Conservation (phyloP, 2,797 vertebrate species). For the Tamandua tetradactyla region DNA sequence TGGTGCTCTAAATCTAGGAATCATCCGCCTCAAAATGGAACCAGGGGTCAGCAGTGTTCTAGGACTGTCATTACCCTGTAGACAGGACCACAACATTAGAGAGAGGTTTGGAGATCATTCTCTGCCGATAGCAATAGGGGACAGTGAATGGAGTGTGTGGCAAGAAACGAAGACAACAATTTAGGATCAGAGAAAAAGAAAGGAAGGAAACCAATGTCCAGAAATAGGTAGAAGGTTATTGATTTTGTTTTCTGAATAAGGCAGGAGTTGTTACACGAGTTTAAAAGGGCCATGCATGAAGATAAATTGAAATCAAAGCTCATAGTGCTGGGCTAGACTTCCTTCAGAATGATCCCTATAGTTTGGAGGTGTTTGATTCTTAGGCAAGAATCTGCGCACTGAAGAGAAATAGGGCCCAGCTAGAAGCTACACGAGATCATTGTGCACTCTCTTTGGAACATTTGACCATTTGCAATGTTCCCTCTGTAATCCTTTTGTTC, state of each 20-base stretch:
- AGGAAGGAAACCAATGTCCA: background rate
- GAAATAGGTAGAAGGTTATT: background rate
- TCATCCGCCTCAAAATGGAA: background rate
- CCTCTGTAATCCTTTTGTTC: background rate
- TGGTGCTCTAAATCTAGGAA: background rate
- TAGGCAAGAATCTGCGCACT: background rate
- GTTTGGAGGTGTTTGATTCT: background rate
- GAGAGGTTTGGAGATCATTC: background rate
- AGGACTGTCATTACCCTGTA: background rate
- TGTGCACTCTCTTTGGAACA: too few species aligned
- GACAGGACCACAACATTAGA: too few species aligned
- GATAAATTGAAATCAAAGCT: background rate
- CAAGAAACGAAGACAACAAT: background rate
- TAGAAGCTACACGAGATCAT: too few species aligned
- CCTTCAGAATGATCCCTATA: background rate
- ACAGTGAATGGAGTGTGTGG: background rate
- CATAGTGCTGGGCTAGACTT: background rate
- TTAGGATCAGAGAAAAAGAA: background rate
- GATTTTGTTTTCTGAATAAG: background rate
- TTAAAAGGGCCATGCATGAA: background rate
- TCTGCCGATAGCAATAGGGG: background rate
- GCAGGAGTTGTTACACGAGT: background rate
- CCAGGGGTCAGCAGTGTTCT: background rate
- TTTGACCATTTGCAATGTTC: background rate
- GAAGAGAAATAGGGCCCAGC: rapidly evolving